Evolutionary conservation across 1,140 invertebrate species (phyloP), one percentile per base, ranked within the genome.

Genomic region (Lucilia cuprina): DNA sequence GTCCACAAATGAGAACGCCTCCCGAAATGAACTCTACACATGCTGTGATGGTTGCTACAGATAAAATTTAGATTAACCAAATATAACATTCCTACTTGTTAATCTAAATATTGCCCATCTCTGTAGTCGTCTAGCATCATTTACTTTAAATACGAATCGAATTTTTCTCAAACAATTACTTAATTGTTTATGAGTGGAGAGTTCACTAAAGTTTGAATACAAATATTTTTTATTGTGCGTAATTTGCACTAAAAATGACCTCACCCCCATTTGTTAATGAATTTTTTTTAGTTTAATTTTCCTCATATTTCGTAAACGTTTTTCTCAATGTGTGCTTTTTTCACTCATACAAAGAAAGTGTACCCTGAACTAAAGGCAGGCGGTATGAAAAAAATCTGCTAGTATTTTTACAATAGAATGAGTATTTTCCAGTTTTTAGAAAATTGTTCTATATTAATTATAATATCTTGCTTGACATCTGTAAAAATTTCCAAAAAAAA

Each of bases 221-320:
- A 70, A 70, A 70, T 70, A 70, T 21, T 19, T 70, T 70, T 70
- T 70, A 70, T 70, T 70, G 19, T 70, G 65, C 65, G 65, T 70
- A 70, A 70, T 70, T 70, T 70, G 65, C 65, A 70, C 65, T 10
- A 25, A 21, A 21, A 70, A 70, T 70, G 65, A 70, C n/a, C 65
- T 70, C 65, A 70, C 65, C 65, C 65, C n/a, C 65, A 70, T 21
- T 70, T 70, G 65, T 70, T 70, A 70, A 70, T 60, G 55, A 60
- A 60, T 14, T 60, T 60, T 14, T 60, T 60, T 60, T 60, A n/a
- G 2, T 60, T 60, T 60, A 5, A n/a, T n/a, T 60, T n/a, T 60
- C 55, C n/a, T 17, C 41, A 5, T 41, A 41, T 41, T 41, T 41
- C 41, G 41, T 41, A 41, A 8, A 8, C 5, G 10, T 41, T 41